These are phyloP conservation scores for Entomyzon cyanotis DNA, from an alignment of 2,113 vertebrate species.

Conservation along the genomic window DNA sequence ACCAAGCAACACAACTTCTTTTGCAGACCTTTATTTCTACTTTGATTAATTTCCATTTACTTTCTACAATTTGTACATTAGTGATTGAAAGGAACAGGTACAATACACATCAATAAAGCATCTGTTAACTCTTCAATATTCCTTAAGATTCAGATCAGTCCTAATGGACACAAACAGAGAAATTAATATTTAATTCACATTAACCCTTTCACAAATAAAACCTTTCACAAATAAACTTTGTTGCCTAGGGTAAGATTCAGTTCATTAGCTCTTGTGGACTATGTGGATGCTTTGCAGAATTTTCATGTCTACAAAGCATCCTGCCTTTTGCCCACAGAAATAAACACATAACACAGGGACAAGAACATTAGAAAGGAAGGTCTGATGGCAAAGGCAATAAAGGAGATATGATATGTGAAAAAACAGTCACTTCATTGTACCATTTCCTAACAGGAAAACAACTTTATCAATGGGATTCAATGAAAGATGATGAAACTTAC, in stretches of 20 bases:
- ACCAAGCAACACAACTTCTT: neutral
- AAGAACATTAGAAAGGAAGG: neutral
- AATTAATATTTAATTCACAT: neutral
- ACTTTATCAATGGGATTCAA: neutral
- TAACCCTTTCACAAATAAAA: slow-evolving; percentile 1
- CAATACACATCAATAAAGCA: neutral
- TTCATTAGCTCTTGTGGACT: neutral
- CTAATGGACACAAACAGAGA: neutral
- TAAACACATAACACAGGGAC: neutral
- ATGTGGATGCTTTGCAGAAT: neutral
- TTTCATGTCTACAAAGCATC: neutral
- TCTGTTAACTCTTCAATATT: neutral
- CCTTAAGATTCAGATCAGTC: neutral
- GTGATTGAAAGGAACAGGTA: neutral
- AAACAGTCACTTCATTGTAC: neutral
- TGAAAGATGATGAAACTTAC: neutral
- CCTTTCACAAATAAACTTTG: neutral
- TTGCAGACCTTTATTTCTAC: neutral
- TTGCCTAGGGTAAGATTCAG: neutral
- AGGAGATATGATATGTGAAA: neutral
- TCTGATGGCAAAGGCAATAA: neutral
- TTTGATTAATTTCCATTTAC: neutral
- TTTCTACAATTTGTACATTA: neutral
- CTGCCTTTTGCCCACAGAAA: neutral
- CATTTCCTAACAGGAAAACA: neutral